Percentiles rank a stretch among this genome's conserved stretches.
Conservation (phyloP, 1,140 invertebrate species). For the Drosophila sturtevanti region DNA sequence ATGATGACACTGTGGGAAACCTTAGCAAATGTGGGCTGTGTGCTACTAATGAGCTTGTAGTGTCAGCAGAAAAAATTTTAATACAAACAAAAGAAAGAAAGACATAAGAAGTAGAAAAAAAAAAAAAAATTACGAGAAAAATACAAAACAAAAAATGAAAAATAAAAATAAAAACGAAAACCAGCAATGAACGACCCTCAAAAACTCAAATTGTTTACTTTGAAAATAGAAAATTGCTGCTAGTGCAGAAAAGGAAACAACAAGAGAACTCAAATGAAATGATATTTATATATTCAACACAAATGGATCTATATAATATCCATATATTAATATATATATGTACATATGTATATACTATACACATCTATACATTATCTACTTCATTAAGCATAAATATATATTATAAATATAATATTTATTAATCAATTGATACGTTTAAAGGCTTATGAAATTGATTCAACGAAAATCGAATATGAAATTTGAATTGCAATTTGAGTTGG, state of each 20-base stretch:
- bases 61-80: conserved; percentile 47
- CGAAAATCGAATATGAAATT: conserved; percentile 47
- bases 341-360: neutral
- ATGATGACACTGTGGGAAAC: conserved; percentile 78
- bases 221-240: conserved; percentile 48
- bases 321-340: conserved; percentile 19
- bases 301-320: neutral
- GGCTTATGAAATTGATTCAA: conserved; percentile 45
- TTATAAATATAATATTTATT: neutral
- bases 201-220: conserved; percentile 28
- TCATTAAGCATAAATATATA: neutral
- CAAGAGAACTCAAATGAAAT: conserved; percentile 30
- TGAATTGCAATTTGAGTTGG: conserved; percentile 72
- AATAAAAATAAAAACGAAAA: conserved; percentile 8
- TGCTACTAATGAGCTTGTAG: conserved; percentile 71
- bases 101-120: conserved; percentile 6
- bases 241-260: conserved; percentile 27
- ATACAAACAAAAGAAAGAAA: conserved; percentile 16
- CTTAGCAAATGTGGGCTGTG: conserved; percentile 72
- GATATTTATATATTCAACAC: conserved; percentile 17
- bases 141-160: conserved; percentile 5
- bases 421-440: conserved; percentile 62
- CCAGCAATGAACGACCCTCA: conserved; percentile 2
- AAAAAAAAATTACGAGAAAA: conserved; percentile 3
- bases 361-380: neutral